phyloP scores from a whole-genome alignment of 2,888 invertebrate species.

The Melieria picta region DNA sequence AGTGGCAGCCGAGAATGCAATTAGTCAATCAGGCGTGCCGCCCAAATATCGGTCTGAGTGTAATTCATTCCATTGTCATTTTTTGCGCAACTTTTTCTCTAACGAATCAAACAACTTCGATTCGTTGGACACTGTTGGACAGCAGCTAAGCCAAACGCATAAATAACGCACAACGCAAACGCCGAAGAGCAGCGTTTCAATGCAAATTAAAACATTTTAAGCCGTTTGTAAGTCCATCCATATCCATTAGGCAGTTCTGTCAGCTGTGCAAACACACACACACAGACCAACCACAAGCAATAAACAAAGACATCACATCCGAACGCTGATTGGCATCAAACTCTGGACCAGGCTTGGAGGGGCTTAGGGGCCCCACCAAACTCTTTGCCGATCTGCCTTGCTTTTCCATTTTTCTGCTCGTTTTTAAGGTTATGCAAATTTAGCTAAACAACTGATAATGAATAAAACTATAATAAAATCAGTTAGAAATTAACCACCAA shows the following conservation, averaged over 20 bases:
- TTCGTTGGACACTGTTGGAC: background rate
- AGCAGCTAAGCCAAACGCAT: background rate
- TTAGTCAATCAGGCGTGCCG: constrained; percentile 15
- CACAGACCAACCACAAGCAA: background rate
- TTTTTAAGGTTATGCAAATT: too few relatives aligned
- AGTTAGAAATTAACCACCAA: too few relatives aligned
- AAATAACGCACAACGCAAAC: background rate
- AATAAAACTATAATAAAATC: too few relatives aligned
- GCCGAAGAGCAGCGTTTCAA: background rate
- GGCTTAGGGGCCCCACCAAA: too few relatives aligned
- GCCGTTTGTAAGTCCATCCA: constrained; percentile 22
- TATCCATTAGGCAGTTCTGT: constrained; percentile 6
- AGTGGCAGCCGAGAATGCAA: constrained; percentile 10
- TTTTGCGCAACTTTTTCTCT: background rate
- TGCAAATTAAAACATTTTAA: constrained; percentile 18
- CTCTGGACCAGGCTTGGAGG: too few relatives aligned
- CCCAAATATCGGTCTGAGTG: constrained; percentile 12
- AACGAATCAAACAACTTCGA: constrained; percentile 4
- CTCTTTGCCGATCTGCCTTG: too few relatives aligned
- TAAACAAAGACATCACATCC: constrained; percentile 15
- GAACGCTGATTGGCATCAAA: too few relatives aligned
- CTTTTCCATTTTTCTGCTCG: too few relatives aligned
- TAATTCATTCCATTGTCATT: background rate
- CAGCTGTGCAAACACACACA: background rate
- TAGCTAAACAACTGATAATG: too few relatives aligned